Evolutionary conservation across 2,888 invertebrate genomes (phyloP), one percentile per base, ranked within the genome.

Genomic region (Volucella bombylans): DNA sequence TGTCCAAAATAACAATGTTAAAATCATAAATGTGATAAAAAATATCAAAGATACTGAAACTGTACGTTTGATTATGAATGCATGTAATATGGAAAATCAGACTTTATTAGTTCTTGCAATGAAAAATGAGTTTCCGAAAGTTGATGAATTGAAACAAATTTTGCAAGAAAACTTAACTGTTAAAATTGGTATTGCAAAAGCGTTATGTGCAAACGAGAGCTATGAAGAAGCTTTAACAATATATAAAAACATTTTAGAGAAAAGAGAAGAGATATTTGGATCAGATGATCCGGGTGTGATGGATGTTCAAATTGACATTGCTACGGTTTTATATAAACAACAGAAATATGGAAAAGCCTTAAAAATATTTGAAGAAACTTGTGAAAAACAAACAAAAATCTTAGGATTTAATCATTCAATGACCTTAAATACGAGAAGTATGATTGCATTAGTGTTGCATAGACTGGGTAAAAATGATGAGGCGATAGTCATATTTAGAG

Each of bases 41-140:
- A 49, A 15, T 6, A 59, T 76, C 38, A 68, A 65, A n/a, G 67
- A 67, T 23, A 38, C 18, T 50, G 50, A 57, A 10, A 57, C 41
- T 1, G 6, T 76, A 10, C 61, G 31, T 41, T 57, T 59, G 1
- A 23, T 76, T 1, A 41, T 76, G 57, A 59, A 59, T 47, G 65
- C 76, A 11, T 59, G 67, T 12, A 67, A 76, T 68, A 39, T 11
- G 11, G 41, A 55, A 15, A 59, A 59, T n/a, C 11, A 68, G 39
- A 49, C 76, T 6, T 14, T 76, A n/a, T 8, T 76, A 2, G 23
- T 57, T 12, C 31, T 11, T 59, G 76, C 59, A 49, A 18, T 59
- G 1, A 45, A 45, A 6, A 49, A 10, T 41, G 12, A 41, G 11
- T 67, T 57, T n/a, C n/a, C 59, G 11, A 23, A 67, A 38, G 2